Evolutionary conservation across 2,113 vertebrate species (phyloP).

Genomic region (Gymnocephalus cernua): DNA sequence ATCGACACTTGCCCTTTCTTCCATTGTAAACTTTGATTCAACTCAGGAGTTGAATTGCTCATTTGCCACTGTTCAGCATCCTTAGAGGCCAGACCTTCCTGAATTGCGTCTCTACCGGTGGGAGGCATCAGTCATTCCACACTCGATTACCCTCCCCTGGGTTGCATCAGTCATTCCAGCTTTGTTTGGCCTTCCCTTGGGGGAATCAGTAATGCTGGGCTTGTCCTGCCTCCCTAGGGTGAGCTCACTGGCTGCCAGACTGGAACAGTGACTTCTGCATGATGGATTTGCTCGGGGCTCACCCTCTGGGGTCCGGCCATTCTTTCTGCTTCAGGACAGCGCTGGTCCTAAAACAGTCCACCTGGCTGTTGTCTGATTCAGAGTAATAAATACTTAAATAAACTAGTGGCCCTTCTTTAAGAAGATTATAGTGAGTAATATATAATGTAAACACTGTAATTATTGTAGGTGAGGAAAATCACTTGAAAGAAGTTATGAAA

Average conservation of each 20-base stretch:
- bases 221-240: constrained; percentile 65
- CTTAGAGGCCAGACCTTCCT: constrained; percentile 28
- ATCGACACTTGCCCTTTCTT: neutral
- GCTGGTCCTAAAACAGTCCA: constrained; percentile 15
- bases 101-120: constrained; percentile 21
- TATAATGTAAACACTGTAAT: neutral
- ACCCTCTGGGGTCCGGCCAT: constrained; percentile 43
- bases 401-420: neutral
- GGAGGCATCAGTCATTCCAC: constrained; percentile 69
- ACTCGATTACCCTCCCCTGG: constrained; percentile 72
- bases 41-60: neutral
- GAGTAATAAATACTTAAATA: neutral
- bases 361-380: constrained; percentile 7
- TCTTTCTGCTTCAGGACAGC: constrained; percentile 33
- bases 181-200: constrained; percentile 73
- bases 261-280: constrained; percentile 69
- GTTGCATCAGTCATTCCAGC: constrained; percentile 74
- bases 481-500: neutral
- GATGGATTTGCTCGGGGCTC: constrained; percentile 73
- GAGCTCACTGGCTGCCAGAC: constrained; percentile 50
- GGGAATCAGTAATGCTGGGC: constrained; percentile 67
- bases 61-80: constrained; percentile 33
- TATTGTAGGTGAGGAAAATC: neutral
- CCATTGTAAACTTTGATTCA: neutral
- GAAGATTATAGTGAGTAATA: neutral